Conservation (phyloP, 2,888 invertebrate genomes). For the Agriopis aurantiaria region DNA sequence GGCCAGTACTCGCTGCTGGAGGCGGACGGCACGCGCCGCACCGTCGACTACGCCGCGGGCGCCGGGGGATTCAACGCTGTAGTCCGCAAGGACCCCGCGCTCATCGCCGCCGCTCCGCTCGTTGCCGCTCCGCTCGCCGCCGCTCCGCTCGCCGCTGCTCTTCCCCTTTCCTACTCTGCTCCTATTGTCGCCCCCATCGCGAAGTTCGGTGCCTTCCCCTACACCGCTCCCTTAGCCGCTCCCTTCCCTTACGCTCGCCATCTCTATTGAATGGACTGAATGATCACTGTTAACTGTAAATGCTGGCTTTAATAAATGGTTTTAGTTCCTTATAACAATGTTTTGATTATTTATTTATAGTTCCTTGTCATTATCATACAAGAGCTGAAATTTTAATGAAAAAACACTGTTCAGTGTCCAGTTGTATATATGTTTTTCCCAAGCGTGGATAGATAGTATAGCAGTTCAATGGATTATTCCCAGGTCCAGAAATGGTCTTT, state of each 20-base stretch:
- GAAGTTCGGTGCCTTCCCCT: constrained; percentile 35
- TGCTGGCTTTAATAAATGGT: constrained; percentile 37
- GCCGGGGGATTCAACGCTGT: constrained; percentile 84
- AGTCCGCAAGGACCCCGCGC: constrained; percentile 77
- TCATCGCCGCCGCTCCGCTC: constrained; percentile 55
- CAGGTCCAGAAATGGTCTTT: too few species aligned
- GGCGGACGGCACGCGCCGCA: constrained; percentile 82
- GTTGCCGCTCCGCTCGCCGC: constrained; percentile 36
- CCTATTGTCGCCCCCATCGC: constrained; percentile 41
- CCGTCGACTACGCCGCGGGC: constrained; percentile 84
- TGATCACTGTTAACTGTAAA: constrained; percentile 32
- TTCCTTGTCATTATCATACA: too few species aligned
- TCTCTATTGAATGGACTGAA: constrained; percentile 36
- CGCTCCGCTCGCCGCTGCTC: constrained; percentile 34
- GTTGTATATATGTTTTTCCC: neutral
- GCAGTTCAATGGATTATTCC: too few species aligned
- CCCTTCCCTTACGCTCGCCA: constrained; percentile 51
- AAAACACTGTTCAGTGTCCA: neutral
- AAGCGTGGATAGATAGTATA: too few species aligned
- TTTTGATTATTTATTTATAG: too few species aligned
- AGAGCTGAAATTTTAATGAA: too few species aligned
- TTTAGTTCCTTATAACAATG: constrained; percentile 14
- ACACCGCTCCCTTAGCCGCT: constrained; percentile 45
- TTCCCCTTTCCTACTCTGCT: constrained; percentile 27
- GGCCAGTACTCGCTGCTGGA: constrained; percentile 74